Evolutionary conservation across 2,888 invertebrate species (phyloP), one percentile per base, ranked within the genome.

Genomic region (Seladonia tumulorum): DNA sequence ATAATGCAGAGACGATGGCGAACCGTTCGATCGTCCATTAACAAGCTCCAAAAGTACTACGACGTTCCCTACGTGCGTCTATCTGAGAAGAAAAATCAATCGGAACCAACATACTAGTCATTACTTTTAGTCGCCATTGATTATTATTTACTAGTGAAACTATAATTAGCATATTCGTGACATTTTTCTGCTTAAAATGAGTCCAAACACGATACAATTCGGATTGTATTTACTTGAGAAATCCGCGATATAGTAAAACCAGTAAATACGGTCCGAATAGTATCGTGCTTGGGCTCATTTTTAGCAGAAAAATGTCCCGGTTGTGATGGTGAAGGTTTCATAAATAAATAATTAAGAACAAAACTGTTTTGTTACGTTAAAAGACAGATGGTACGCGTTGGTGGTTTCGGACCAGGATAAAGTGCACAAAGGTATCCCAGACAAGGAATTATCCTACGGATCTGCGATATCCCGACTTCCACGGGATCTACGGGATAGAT

Each of bases 401-500:
- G 22, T 42, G 10, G 10, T 57, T 57, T n/a, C 57, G n/a, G 12
- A 3, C 12, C n/a, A n/a, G 57, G n/a, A 57, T 12, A 57, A 57
- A 57, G n/a, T 57, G 57, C n/a, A 57, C 12, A n/a, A n/a, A n/a
- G n/a, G 0, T 25, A 12, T 1, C n/a, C 12, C 57, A n/a, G n/a
- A 12, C 12, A n/a, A n/a, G 57, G 47, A 35, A 14, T 79, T 66
- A 74, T 66, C 73, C 79, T 39, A 66, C 25, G 25, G 18, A 39
- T n/a, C 25, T n/a, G n/a, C 47, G 35, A 47, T 63, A 39, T 25
- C 39, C 35, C 66, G 35, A 22, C 14, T 25, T 14, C 29, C 73
- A 57, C 47, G 47, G 35, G 73, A 63, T 63, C 79, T 12, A 47
- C 45, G 60, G 79, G 73, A 39, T 72, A 76, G 77, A 81, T 81